Evolutionary conservation across 2,888 invertebrate species (phyloP).

Genomic region (Ornithoptera alexandrae): DNA sequence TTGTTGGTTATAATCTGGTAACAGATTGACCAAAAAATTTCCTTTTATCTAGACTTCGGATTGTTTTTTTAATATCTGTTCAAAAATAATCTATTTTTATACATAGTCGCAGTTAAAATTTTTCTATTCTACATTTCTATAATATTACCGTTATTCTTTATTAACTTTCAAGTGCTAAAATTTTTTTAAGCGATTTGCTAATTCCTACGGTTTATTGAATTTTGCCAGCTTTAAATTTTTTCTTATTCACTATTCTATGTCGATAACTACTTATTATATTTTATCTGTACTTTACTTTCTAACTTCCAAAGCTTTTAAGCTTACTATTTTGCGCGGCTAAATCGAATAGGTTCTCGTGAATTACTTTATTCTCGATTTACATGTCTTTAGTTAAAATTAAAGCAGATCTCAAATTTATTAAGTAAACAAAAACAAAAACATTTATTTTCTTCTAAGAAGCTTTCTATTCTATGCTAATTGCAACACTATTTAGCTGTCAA

Average conservation of each 20-base stretch:
- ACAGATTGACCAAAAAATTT: neutral
- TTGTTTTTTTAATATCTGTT: neutral
- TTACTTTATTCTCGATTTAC: conserved; percentile 37
- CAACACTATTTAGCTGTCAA: conserved; percentile 52
- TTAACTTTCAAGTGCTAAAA: neutral
- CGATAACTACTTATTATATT: conserved; percentile 9
- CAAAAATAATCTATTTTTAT: neutral
- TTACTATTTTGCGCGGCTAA: conserved; percentile 21
- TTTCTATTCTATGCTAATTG: conserved; percentile 57
- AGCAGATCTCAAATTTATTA: conserved; percentile 34
- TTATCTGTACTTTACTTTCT: conserved; percentile 4
- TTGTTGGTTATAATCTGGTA: neutral
- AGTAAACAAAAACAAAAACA: conserved; percentile 33
- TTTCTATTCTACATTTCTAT: neutral
- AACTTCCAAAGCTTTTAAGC: conserved; percentile 15
- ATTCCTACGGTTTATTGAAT: neutral
- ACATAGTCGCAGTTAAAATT: neutral
- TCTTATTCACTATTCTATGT: neutral
- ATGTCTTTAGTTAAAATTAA: conserved; percentile 51
- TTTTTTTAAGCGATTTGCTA: neutral
- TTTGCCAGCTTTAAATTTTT: neutral
- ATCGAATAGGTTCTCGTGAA: conserved; percentile 45
- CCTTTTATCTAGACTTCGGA: too few species aligned
- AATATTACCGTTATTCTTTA: neutral
- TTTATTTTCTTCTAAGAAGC: conserved; percentile 52